Percentiles rank a stretch among this genome's conserved stretches.
Conservation (phyloP, 2,113 vertebrate genomes). For the Poeciliopsis prolifica region DNA sequence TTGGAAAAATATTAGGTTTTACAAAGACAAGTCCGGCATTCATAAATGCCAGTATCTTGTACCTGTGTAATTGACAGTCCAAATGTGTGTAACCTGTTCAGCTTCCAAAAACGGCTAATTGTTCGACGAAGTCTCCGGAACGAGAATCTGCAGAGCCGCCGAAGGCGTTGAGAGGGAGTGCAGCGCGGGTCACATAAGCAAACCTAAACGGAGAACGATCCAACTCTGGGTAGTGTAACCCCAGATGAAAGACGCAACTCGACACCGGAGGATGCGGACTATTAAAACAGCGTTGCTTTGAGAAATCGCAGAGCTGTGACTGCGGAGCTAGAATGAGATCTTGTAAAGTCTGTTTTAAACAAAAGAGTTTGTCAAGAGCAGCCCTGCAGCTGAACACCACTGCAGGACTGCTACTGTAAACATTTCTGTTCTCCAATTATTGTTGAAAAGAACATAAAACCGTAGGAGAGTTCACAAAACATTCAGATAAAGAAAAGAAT, state of each 20-base stretch:
- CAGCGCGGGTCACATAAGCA: background rate
- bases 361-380: background rate
- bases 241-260: background rate
- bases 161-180: background rate
- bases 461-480: background rate
- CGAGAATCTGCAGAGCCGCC: background rate
- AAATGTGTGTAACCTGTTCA: background rate
- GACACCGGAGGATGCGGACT: background rate
- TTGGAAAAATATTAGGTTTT: too few relatives aligned
- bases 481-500: background rate
- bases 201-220: background rate
- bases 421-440: background rate
- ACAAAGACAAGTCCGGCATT: background rate
- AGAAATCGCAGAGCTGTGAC: background rate
- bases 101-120: background rate
- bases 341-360: background rate
- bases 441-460: conserved; percentile 1
- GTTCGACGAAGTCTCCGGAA: background rate
- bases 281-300: background rate
- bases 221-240: background rate
- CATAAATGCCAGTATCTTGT: background rate
- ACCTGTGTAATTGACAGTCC: too few relatives aligned
- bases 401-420: background rate
- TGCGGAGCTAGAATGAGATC: background rate
- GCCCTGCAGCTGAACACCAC: background rate